A percentile compares a stretch with the other conserved stretches of the same genome.
Conservation (phyloP, 2,113 vertebrate genomes). For the Chloropsis hardwickii region DNA sequence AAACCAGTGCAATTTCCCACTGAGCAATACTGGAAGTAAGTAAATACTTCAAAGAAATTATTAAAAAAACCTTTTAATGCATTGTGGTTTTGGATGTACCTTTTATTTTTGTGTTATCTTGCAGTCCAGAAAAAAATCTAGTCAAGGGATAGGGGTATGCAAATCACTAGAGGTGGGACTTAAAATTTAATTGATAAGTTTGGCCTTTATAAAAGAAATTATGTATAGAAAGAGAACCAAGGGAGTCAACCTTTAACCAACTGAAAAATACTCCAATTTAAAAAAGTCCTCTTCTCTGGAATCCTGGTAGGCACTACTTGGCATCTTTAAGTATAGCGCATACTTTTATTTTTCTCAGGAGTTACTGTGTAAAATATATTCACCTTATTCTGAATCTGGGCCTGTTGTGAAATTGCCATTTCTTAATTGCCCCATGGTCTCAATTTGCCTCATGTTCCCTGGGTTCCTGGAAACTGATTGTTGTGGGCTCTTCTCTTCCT, state of each 20-base stretch:
- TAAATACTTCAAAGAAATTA: neutral
- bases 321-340: neutral
- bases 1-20: slow-evolving; percentile 79
- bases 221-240: neutral
- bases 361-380: neutral
- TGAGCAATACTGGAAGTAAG: slow-evolving; percentile 96
- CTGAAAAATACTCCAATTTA: neutral
- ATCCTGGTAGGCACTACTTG: neutral
- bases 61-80: neutral
- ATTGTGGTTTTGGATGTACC: neutral
- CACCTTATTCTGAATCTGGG: neutral
- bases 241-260: neutral
- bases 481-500: neutral
- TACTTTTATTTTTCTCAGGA: neutral
- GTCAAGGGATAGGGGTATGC: neutral
- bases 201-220: neutral
- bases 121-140: neutral
- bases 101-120: neutral
- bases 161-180: neutral
- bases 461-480: neutral
- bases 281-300: neutral
- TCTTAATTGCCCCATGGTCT: neutral
- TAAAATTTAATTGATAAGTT: neutral
- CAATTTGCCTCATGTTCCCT: neutral
- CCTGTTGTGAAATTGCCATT: neutral